Conservation (phyloP, 2,113 vertebrate species). For the Isichthys henryi region DNA sequence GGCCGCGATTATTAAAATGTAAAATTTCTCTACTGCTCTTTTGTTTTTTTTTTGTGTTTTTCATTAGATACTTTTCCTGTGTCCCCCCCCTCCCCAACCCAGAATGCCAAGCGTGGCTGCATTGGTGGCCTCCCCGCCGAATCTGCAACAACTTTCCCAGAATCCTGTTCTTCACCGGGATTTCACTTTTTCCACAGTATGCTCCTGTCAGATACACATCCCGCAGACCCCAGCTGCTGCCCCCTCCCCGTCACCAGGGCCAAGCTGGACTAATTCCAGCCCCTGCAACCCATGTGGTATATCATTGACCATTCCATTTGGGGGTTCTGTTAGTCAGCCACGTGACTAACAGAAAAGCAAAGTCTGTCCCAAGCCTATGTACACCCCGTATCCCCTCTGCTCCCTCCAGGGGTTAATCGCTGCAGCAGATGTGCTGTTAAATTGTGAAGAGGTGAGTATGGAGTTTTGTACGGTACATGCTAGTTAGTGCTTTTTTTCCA, state of each 20-base stretch:
- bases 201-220: conserved; percentile 78
- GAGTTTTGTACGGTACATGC: conserved; percentile 43
- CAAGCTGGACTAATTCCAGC: conserved; percentile 76
- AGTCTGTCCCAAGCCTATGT: conserved; percentile 82
- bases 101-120: conserved; percentile 25
- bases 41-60: conserved; percentile 17
- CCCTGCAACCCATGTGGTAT: conserved; percentile 62
- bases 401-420: conserved; percentile 58
- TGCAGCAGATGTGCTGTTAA: conserved; percentile 59
- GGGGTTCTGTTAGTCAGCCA: conserved; percentile 65
- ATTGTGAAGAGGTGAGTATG: conserved; percentile 54
- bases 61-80: conserved; percentile 35
- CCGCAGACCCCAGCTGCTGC: conserved; percentile 66
- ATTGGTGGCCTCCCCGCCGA: conserved; percentile 56
- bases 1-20: conserved; percentile 36
- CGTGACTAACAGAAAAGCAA: conserved; percentile 63
- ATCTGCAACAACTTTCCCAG: conserved; percentile 26
- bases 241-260: conserved; percentile 66
- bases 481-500: neutral
- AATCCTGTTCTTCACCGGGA: conserved; percentile 66
- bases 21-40: conserved; percentile 27
- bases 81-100: neutral
- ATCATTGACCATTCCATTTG: conserved; percentile 72
- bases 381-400: conserved; percentile 61
- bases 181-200: conserved; percentile 67